phyloP scores from a whole-genome alignment of 2,797 vertebrate species.

The Echiichthys vipera region DNA sequence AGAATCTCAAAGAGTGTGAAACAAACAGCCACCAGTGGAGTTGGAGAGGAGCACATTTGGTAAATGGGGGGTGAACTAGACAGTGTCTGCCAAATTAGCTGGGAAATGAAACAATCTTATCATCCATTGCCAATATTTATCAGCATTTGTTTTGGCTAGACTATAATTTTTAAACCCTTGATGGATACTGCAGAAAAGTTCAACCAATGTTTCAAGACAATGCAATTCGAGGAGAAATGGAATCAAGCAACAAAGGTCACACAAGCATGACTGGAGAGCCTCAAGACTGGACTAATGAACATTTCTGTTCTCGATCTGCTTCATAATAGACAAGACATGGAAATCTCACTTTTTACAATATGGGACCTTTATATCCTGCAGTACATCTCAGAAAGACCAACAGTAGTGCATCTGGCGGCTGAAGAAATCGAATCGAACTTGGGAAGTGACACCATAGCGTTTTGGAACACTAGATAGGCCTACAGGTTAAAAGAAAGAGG shows the following conservation, averaged over 20 bases:
- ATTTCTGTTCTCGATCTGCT: no score
- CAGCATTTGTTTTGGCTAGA: background rate
- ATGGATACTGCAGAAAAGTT: background rate
- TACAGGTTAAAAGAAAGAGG: background rate
- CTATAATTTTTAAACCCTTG: background rate
- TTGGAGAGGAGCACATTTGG: background rate
- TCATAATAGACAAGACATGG: no score
- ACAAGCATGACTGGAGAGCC: background rate
- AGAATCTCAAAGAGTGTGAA: background rate
- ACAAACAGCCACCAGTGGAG: background rate
- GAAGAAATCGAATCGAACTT: background rate
- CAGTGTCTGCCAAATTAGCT: background rate
- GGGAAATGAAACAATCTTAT: background rate
- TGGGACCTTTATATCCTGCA: no score
- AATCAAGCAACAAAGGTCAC: background rate
- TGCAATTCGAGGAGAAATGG: background rate
- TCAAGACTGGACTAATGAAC: slow-evolving; percentile 19
- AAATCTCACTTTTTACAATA: no score
- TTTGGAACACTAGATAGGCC: no score
- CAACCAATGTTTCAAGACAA: background rate
- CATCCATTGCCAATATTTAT: background rate
- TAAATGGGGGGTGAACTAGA: background rate
- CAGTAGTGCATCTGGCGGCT: background rate
- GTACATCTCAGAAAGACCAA: no score
- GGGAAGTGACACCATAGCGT: background rate